Evolutionary conservation across 2,888 invertebrate genomes (phyloP).

Genomic region (Sthenelais limicola): DNA sequence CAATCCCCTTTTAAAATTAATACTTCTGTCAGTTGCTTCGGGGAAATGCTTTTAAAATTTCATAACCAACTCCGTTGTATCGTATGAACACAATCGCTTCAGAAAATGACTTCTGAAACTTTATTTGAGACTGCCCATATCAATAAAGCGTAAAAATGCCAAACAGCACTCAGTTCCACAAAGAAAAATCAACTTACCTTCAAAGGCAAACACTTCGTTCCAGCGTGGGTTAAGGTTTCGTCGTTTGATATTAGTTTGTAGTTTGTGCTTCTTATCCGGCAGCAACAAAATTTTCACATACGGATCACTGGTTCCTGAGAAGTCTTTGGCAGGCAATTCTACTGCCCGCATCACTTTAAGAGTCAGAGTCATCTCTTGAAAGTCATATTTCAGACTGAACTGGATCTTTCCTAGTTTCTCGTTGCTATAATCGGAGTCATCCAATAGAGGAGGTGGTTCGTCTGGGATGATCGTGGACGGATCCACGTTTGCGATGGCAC

Average conservation of each 20-base stretch:
- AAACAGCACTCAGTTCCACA: no score
- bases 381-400: slow-evolving; percentile 59
- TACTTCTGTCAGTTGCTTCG: no score
- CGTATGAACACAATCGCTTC: no score
- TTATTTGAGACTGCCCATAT: no score
- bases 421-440: slow-evolving; percentile 27
- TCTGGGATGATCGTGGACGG: slow-evolving; percentile 20
- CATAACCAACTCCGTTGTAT: no score
- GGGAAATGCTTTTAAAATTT: no score
- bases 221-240: slow-evolving; percentile 71
- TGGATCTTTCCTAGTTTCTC: slow-evolving; percentile 63
- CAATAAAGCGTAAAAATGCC: no score
- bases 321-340: slow-evolving; percentile 70
- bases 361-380: slow-evolving; percentile 59
- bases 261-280: slow-evolving; percentile 67
- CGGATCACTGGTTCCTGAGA: slow-evolving; percentile 72
- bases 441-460: slow-evolving; percentile 26
- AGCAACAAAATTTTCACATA: slow-evolving; percentile 71
- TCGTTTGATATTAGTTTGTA: slow-evolving; percentile 71
- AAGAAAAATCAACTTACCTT: no score
- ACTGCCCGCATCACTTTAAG: slow-evolving; percentile 66
- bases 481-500: slow-evolving; percentile 22
- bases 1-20: no score
- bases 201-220: slow-evolving; percentile 72
- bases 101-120: no score